phyloP scores from a whole-genome alignment of 2,888 invertebrate genomes.

The Synanthedon andrenaeformis region DNA sequence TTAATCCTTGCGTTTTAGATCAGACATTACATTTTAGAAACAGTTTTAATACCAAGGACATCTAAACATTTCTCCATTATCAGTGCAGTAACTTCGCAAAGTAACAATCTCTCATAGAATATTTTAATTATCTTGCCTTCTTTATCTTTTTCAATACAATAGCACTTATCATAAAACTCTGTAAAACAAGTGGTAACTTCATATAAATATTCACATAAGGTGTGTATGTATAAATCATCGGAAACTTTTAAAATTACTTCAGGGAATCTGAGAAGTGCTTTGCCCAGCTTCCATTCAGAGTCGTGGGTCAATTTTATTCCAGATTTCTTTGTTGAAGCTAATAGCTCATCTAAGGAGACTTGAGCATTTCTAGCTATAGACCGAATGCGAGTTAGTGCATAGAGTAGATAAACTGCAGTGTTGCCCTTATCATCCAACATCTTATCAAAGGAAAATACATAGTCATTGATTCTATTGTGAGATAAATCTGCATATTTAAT shows the following conservation, averaged over 20 bases:
- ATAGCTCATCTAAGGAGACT: slow-evolving; percentile 72
- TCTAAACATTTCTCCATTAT: slow-evolving; percentile 89
- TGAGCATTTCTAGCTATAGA: slow-evolving; percentile 88
- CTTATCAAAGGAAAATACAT: slow-evolving; percentile 98
- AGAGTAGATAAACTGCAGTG: slow-evolving; percentile 96
- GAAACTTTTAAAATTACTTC: slow-evolving; percentile 87
- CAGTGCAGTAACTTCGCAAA: slow-evolving; percentile 92
- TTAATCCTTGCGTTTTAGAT: background rate
- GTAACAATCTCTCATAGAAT: slow-evolving; percentile 85
- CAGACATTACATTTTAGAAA: slow-evolving; percentile 85
- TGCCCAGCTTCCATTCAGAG: slow-evolving; percentile 95
- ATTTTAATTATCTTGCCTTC: slow-evolving; percentile 84
- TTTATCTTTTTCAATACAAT: slow-evolving; percentile 94
- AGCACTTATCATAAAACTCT: slow-evolving; percentile 98
- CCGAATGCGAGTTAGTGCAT: slow-evolving; percentile 93
- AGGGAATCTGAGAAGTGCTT: slow-evolving; percentile 86
- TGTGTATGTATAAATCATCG: slow-evolving; percentile 85
- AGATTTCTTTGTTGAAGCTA: slow-evolving; percentile 70
- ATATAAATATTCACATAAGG: slow-evolving; percentile 94
- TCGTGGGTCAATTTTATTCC: slow-evolving; percentile 83
- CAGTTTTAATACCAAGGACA: slow-evolving; percentile 92
- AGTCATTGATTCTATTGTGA: slow-evolving; percentile 93
- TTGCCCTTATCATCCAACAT: slow-evolving; percentile 99
- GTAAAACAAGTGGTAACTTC: slow-evolving; percentile 93
- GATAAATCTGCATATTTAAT: slow-evolving; percentile 98